phyloP scores from a whole-genome alignment of 2,113 vertebrate genomes.

The Lophura nycthemera region DNA sequence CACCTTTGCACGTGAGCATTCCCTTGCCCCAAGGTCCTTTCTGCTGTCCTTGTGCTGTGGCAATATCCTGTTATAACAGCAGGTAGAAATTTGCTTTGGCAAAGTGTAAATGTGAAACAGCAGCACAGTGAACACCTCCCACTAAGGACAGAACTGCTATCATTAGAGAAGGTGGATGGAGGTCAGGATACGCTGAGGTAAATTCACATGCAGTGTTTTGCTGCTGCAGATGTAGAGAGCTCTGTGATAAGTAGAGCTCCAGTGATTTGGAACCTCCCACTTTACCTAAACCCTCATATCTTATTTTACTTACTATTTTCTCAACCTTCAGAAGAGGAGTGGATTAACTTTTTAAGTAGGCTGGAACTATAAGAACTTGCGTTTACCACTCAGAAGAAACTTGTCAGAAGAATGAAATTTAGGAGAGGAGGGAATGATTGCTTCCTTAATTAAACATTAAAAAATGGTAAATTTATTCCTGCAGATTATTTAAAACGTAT shows the following conservation, averaged over 20 bases:
- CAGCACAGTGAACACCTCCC: neutral
- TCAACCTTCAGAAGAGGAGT: slow-evolving; percentile 40
- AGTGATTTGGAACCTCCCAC: slow-evolving; percentile 33
- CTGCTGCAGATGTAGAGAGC: slow-evolving; percentile 15
- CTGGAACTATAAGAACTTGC: neutral
- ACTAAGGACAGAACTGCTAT: neutral
- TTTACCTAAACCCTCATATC: slow-evolving; percentile 25
- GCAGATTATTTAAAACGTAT: slow-evolving; percentile 28
- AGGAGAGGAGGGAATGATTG: neutral
- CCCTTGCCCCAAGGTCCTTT: neutral
- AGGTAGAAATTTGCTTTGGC: neutral
- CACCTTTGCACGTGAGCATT: neutral
- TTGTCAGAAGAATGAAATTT: neutral
- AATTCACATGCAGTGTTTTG: neutral
- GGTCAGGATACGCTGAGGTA: neutral
- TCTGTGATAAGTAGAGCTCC: neutral
- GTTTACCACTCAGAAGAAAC: neutral
- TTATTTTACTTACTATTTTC: slow-evolving; percentile 44
- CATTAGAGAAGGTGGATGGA: neutral
- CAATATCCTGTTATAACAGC: neutral
- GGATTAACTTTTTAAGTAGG: slow-evolving; percentile 26
- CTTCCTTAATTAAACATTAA: slow-evolving; percentile 34
- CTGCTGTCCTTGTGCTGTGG: neutral
- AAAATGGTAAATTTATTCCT: slow-evolving; percentile 43
- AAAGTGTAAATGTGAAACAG: neutral